Conservation (phyloP, 2,113 vertebrate genomes). For the Brachyhypopomus occidentalis region DNA sequence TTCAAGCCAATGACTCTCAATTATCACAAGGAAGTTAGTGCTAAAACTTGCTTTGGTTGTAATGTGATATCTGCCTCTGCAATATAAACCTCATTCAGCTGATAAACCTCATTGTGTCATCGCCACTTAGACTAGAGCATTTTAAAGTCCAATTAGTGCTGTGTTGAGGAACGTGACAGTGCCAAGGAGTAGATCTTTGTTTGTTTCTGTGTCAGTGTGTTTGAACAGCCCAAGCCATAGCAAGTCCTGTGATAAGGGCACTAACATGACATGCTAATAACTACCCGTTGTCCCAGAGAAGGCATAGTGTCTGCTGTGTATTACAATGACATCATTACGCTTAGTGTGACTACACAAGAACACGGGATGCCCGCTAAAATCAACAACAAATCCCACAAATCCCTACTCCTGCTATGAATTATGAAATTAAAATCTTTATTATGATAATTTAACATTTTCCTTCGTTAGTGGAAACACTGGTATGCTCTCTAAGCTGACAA, state of each 20-base stretch:
- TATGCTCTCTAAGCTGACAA: no score
- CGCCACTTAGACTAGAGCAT: slow-evolving; percentile 25
- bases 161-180: neutral
- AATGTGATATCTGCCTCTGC: neutral
- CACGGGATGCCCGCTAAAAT: neutral
- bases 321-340: neutral
- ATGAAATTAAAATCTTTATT: no score
- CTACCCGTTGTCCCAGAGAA: neutral
- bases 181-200: slow-evolving; percentile 29
- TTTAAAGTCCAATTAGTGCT: slow-evolving; percentile 37
- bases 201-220: slow-evolving; percentile 24
- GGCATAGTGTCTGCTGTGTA: neutral
- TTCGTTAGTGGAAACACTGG: no score
- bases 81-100: slow-evolving; percentile 28
- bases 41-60: slow-evolving; percentile 8
- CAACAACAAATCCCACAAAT: neutral
- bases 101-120: slow-evolving; percentile 36
- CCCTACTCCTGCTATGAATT: no score
- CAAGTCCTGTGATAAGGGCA: slow-evolving; percentile 30
- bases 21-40: slow-evolving; percentile 1
- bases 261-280: slow-evolving; percentile 25
- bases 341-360: neutral
- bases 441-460: no score
- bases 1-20: slow-evolving; percentile 7
- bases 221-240: slow-evolving; percentile 6